Evolutionary conservation across 1,140 invertebrate species (phyloP).

Genomic region (Apis mellifera): DNA sequence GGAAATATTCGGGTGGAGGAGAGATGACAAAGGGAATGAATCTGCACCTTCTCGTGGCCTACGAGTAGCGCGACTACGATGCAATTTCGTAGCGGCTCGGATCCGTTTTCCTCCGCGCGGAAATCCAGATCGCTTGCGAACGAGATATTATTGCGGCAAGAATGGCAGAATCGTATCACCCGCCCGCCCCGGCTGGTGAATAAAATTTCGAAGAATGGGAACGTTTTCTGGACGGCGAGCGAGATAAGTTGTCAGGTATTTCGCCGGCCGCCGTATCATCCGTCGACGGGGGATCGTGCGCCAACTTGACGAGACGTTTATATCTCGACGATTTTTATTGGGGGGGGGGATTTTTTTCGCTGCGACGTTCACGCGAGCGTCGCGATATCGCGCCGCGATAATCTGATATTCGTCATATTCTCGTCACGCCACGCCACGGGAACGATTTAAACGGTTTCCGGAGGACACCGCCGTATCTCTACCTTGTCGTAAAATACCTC

Average conservation of each 20-base stretch:
- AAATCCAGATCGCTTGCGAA: conserved; percentile 41
- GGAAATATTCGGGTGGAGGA: conserved; percentile 73
- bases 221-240: neutral
- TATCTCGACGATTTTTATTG: conserved; percentile 14
- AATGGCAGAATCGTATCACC: neutral
- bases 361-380: conserved; percentile 5
- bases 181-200: conserved; percentile 10
- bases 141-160: conserved; percentile 41
- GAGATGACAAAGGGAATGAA: too few relatives aligned
- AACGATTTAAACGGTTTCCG: neutral
- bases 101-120: conserved; percentile 18
- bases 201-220: conserved; percentile 32
- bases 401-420: conserved; percentile 21
- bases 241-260: neutral
- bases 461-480: neutral
- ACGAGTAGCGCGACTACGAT: conserved; percentile 9
- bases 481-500: neutral
- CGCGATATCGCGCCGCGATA: conserved; percentile 10
- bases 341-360: neutral
- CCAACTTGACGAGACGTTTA: neutral
- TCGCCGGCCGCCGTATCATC: neutral
- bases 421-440: neutral
- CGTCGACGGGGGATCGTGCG: neutral
- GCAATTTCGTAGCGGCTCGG: conserved; percentile 47
- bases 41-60: neutral